Evolutionary conservation across 1,140 invertebrate species (phyloP).

Genomic region (Musca vetustissima): DNA sequence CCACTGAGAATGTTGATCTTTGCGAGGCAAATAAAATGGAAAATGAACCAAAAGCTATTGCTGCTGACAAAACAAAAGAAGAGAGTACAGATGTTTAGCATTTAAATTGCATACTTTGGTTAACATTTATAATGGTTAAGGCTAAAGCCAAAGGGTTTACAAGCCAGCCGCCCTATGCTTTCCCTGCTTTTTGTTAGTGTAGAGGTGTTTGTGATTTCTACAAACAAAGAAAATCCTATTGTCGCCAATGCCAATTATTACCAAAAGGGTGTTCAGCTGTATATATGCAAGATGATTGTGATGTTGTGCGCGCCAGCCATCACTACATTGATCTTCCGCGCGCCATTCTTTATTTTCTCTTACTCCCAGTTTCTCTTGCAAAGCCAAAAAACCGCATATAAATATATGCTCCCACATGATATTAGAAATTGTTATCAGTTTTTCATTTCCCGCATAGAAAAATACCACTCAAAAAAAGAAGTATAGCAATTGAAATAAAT

Average conservation of each 20-base stretch:
- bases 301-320: no score
- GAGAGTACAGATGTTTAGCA: constrained; percentile 9
- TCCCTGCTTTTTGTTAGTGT: no score
- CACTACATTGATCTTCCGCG: no score
- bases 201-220: no score
- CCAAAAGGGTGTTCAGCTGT: no score
- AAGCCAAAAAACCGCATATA: not conserved
- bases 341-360: no score
- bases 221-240: no score
- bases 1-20: no score
- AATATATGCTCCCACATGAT: not conserved
- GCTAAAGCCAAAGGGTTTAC: not conserved
- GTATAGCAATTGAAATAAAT: not conserved
- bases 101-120: not conserved
- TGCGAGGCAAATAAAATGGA: no score
- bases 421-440: not conserved
- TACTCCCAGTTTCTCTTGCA: not conserved
- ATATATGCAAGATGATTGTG: no score
- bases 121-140: not conserved
- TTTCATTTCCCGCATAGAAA: not conserved
- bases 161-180: not conserved
- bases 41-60: not conserved
- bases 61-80: no score
- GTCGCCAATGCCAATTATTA: no score
- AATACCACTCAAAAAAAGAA: not conserved